phyloP scores from a whole-genome alignment of 2,888 invertebrate species.

The Autographa pulchrina region DNA sequence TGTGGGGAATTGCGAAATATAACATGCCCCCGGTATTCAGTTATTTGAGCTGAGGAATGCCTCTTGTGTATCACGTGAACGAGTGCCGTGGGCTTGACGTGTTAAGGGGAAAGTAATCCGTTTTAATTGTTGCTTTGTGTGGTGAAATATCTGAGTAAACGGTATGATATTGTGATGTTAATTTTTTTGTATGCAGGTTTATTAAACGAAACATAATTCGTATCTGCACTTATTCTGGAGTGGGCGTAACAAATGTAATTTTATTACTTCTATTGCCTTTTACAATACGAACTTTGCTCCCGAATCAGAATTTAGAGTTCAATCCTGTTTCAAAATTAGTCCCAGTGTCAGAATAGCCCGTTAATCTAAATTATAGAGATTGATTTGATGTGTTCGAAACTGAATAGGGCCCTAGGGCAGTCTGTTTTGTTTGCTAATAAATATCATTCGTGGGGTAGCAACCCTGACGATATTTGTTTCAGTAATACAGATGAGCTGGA shows the following conservation, averaged over 20 bases:
- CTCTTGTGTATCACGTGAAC: constrained; percentile 54
- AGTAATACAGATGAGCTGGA: constrained; percentile 24
- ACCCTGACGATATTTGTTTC: constrained; percentile 31
- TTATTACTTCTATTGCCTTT: no score
- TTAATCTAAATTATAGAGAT: constrained; percentile 63
- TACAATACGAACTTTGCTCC: constrained; percentile 7
- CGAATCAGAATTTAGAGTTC: constrained; percentile 38
- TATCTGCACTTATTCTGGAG: no score
- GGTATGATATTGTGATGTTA: not conserved
- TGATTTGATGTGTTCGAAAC: constrained; percentile 60
- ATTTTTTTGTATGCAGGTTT: not conserved
- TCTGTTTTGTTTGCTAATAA: constrained; percentile 54
- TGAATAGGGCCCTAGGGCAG: constrained; percentile 60
- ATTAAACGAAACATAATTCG: not conserved
- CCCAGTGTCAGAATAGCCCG: constrained; percentile 58
- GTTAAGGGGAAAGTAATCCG: constrained; percentile 25
- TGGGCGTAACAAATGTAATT: no score
- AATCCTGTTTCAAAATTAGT: constrained; percentile 57
- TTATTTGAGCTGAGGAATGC: constrained; percentile 77
- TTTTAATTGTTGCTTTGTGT: constrained; percentile 13
- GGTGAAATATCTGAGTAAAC: constrained; percentile 7
- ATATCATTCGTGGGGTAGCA: constrained; percentile 26
- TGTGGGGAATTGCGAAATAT: constrained; percentile 85
- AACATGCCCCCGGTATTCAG: constrained; percentile 79
- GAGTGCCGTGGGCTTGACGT: constrained; percentile 21